Conservation (phyloP, 2,888 invertebrate genomes). For the Pediacus dermestoides region DNA sequence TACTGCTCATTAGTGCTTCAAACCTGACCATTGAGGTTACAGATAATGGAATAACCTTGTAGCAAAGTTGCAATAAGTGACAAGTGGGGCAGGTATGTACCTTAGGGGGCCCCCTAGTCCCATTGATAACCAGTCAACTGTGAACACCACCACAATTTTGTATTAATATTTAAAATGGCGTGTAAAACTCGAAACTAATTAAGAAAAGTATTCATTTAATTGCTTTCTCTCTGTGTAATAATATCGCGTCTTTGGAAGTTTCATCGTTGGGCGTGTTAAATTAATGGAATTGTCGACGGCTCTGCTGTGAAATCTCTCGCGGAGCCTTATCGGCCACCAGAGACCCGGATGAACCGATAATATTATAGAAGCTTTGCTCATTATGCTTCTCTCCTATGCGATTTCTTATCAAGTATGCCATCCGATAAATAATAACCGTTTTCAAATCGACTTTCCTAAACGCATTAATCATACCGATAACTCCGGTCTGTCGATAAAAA, state of each 20-base stretch:
- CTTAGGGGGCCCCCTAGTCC: not conserved
- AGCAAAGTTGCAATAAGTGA: slow-evolving; percentile 14
- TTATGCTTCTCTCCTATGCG: slow-evolving; percentile 29
- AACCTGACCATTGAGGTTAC: slow-evolving; percentile 11
- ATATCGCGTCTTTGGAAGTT: slow-evolving; percentile 43
- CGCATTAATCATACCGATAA: slow-evolving; percentile 26
- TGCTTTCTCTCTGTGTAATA: slow-evolving; percentile 43
- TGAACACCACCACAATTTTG: slow-evolving; percentile 27
- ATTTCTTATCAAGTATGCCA: slow-evolving; percentile 30
- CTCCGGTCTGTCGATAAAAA: slow-evolving; percentile 27
- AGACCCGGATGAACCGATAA: slow-evolving; percentile 40
- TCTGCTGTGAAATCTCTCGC: slow-evolving; percentile 44
- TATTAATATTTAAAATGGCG: slow-evolving; percentile 44
- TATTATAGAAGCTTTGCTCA: slow-evolving; percentile 37
- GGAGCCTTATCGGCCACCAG: slow-evolving; percentile 43
- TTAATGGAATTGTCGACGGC: slow-evolving; percentile 50
- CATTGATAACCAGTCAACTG: not conserved
- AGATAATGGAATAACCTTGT: slow-evolving; percentile 23
- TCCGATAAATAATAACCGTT: slow-evolving; percentile 36
- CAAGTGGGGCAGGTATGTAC: slow-evolving; percentile 3
- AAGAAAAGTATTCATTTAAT: slow-evolving; percentile 49
- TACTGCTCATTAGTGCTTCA: slow-evolving; percentile 3
- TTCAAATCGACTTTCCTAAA: slow-evolving; percentile 23
- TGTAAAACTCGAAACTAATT: slow-evolving; percentile 48
- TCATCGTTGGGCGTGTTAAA: slow-evolving; percentile 45